Evolutionary conservation across 2,113 vertebrate species (phyloP), one percentile per base, ranked within the genome.

Genomic region (Podilymbus podiceps): DNA sequence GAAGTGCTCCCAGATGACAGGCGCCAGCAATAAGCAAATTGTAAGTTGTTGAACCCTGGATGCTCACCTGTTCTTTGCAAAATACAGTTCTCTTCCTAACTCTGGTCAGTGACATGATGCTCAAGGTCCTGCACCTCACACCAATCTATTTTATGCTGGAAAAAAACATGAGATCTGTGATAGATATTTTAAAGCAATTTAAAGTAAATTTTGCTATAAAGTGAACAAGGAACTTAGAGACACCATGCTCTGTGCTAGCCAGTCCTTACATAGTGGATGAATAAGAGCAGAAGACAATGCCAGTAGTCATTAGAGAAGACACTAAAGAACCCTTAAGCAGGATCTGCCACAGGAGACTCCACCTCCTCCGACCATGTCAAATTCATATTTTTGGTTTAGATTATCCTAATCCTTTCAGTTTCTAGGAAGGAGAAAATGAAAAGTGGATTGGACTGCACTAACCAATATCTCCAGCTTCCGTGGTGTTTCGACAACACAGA

Each of bases 251-350:
- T 47, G 30, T 40, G 46, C 31, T 44, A 85, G 15, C 18, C 40
- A 49, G 31, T 46, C 30, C 2, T 10, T 68, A 30, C 14, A 42
- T 1, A 73, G 55, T 0, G 0, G 44, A 44, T 52, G 46, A 68
- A 4, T 30, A n/a, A 12, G 7, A 93, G 44, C 21, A 81, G 38
- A 79, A 72, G 25, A 27, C 35, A 82, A 55, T 8, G 12, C 8
- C 21, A 71, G 28, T 24, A 47, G 8, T 23, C 31, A 14, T 24
- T 18, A 64, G 35, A 69, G 31, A 52, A 16, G 56, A 62, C 19
- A n/a, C 7, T 40, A 38, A 52, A 38, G 17, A 72, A 30, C 5
- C 4, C 12, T 40, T 27, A 42, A 71, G 38, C 30, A 62, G 20
- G 66, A 58, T 50, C 30, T 52, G 6, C 14, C 86, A 58, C 14